A percentile compares a stretch with the other conserved stretches of the same genome.
These are phyloP conservation scores for Xanthorhoe spadicearia DNA, from an alignment of 2,888 invertebrate genomes.

Conservation along the genomic window DNA sequence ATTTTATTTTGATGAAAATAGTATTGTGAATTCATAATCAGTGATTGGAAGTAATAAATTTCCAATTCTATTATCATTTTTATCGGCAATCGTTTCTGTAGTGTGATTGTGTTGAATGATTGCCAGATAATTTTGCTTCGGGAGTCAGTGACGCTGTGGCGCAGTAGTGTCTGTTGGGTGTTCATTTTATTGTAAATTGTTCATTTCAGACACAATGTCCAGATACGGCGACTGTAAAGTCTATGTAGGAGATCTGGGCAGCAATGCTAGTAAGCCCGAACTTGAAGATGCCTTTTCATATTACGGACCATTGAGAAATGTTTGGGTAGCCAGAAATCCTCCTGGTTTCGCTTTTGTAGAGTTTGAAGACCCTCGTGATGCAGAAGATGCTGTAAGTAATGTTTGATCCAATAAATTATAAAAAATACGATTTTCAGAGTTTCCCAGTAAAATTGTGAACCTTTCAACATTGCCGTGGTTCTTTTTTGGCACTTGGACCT, in stretches of 20 bases:
- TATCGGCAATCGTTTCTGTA: background rate
- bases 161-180: slow-evolving; percentile 24
- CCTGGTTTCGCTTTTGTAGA: slow-evolving; percentile 98
- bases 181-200: slow-evolving; percentile 17
- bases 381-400: slow-evolving; percentile 93
- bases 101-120: slow-evolving; percentile 4
- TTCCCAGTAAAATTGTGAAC: background rate
- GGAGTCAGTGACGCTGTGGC: slow-evolving; percentile 26
- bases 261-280: slow-evolving; percentile 95
- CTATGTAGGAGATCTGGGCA: slow-evolving; percentile 97
- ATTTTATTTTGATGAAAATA: slow-evolving; percentile 16
- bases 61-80: background rate
- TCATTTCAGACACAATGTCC: slow-evolving; percentile 84
- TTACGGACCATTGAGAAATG: slow-evolving; percentile 96
- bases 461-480: too few relatives aligned
- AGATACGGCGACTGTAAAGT: slow-evolving; percentile 96
- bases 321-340: slow-evolving; percentile 98
- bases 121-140: background rate
- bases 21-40: background rate
- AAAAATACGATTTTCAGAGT: background rate
- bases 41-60: slow-evolving; percentile 3
- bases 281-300: slow-evolving; percentile 96
- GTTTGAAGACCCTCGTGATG: slow-evolving; percentile 96
- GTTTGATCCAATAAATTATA: background rate
- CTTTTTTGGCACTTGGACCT: too few relatives aligned